Conservation (phyloP, 2,888 invertebrate genomes). For the Tetranychus piercei region DNA sequence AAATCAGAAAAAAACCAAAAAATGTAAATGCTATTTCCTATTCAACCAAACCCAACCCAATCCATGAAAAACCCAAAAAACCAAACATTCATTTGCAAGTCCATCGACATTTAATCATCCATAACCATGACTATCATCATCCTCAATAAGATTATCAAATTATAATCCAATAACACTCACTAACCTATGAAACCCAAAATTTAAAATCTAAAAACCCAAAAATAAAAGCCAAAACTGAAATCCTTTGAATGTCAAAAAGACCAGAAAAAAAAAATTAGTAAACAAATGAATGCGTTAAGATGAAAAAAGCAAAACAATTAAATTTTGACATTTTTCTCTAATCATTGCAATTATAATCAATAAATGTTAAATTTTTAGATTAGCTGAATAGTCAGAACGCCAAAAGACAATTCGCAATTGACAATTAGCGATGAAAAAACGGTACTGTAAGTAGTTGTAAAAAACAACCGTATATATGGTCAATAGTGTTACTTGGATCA, state of each 20-base stretch:
- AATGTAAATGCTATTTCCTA: no score
- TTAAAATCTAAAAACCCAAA: no score
- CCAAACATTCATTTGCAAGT: not conserved
- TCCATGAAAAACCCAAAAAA: not conserved
- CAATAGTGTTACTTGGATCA: constrained; percentile 8
- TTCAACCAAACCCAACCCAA: no score
- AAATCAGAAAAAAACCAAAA: not conserved
- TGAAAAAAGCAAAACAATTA: not conserved
- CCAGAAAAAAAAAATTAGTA: not conserved
- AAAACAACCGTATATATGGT: not conserved
- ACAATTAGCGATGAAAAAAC: not conserved
- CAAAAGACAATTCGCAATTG: not conserved
- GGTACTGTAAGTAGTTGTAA: not conserved
- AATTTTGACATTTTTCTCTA: not conserved
- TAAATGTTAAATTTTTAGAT: no score
- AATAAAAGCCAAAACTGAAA: no score
- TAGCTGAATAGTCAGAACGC: no score
- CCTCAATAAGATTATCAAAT: no score
- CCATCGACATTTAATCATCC: not conserved
- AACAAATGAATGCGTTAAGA: not conserved
- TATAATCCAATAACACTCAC: no score
- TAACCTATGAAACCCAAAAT: no score
- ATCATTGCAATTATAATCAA: not conserved
- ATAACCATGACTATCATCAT: no score
- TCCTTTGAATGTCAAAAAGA: not conserved